Percentiles rank a stretch among this genome's conserved stretches.
Conservation (phyloP, 1,140 invertebrate genomes). For the Hesperophylax magnus region DNA sequence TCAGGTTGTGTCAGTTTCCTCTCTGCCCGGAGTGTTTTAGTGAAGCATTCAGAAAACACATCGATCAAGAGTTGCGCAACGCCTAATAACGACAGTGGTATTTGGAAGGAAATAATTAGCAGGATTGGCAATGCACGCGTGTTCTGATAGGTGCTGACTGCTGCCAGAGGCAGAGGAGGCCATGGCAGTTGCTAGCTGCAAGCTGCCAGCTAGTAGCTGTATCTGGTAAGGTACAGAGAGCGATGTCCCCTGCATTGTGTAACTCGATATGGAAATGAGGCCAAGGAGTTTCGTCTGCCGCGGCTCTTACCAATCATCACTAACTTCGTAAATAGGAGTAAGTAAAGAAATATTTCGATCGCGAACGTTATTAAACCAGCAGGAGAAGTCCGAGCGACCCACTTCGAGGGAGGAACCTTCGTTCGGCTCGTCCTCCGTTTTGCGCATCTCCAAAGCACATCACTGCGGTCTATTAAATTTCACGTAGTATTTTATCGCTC, state of each 20-base stretch:
- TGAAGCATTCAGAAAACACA: too few species aligned
- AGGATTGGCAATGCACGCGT: neutral
- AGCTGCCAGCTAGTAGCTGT: neutral
- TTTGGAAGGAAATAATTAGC: slow-evolving; percentile 6
- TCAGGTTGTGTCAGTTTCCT: too few species aligned
- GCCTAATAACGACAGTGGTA: neutral
- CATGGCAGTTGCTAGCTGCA: neutral
- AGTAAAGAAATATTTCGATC: slow-evolving; percentile 35
- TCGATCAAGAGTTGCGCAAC: neutral
- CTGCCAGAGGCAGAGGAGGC: too few species aligned
- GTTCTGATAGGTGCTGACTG: neutral
- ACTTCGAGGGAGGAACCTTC: neutral
- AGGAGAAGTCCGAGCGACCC: neutral
- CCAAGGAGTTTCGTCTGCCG: slow-evolving; percentile 47
- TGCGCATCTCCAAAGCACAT: too few species aligned
- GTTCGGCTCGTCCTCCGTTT: too few species aligned
- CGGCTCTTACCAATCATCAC: slow-evolving; percentile 52
- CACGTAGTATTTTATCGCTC: too few species aligned
- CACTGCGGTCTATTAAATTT: too few species aligned
- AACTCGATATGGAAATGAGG: slow-evolving; percentile 45
- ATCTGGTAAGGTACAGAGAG: slow-evolving; percentile 14
- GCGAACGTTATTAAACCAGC: slow-evolving; percentile 10
- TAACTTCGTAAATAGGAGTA: slow-evolving; percentile 45
- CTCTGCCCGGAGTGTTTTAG: too few species aligned
- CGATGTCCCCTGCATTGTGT: slow-evolving; percentile 51